These are phyloP conservation scores for Antigone vipio DNA, from an alignment of 2,113 vertebrate genomes.

Conservation along the genomic window DNA sequence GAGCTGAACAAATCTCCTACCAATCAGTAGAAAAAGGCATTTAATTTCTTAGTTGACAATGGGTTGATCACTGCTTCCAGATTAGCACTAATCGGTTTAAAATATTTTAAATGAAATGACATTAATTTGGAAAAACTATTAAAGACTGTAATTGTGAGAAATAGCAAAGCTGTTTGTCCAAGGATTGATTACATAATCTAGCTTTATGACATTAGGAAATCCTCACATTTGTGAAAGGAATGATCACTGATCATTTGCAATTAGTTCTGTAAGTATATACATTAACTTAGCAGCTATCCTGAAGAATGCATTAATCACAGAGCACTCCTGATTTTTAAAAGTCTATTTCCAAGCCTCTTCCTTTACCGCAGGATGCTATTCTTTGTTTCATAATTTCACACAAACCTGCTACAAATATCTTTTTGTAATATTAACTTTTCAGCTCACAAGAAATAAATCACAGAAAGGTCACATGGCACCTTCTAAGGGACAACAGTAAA, in stretches of 20 bases:
- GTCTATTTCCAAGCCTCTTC: not conserved
- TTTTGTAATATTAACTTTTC: not conserved
- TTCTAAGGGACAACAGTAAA: not conserved
- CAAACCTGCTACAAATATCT: not conserved
- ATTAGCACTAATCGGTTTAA: slow-evolving; percentile 50
- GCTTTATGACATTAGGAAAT: slow-evolving; percentile 50
- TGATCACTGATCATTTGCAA: slow-evolving; percentile 21
- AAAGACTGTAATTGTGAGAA: slow-evolving; percentile 35
- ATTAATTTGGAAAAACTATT: slow-evolving; percentile 53
- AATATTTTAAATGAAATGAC: slow-evolving; percentile 47
- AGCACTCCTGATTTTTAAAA: not conserved
- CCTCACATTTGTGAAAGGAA: slow-evolving; percentile 1
- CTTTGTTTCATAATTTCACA: slow-evolving; percentile 18
- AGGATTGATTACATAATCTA: slow-evolving; percentile 52
- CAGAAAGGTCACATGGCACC: not conserved
- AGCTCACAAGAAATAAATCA: slow-evolving; percentile 5
- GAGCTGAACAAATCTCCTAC: not conserved
- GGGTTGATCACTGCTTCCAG: slow-evolving; percentile 4
- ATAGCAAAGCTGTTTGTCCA: slow-evolving; percentile 43
- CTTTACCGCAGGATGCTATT: not conserved
- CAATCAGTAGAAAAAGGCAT: not conserved
- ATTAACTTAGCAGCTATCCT: slow-evolving; percentile 10
- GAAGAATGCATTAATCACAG: not conserved
- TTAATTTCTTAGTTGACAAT: slow-evolving; percentile 46
- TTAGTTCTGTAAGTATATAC: slow-evolving; percentile 45